Conservation (phyloP, 2,797 vertebrate species). For the Sebastiscus tertius region DNA sequence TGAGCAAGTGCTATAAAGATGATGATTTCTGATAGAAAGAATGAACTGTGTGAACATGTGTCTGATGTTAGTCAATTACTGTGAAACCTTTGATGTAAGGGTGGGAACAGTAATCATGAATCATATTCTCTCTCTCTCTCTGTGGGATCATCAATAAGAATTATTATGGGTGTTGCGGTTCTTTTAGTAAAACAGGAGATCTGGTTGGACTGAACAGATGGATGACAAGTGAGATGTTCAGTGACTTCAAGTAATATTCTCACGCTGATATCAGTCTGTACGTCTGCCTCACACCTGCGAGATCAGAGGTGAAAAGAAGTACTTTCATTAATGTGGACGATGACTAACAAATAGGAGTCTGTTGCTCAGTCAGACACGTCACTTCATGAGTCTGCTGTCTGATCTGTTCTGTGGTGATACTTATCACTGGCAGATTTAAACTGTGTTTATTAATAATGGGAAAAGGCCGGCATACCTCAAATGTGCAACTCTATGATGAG, state of each 20-base stretch:
- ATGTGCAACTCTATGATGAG: background rate
- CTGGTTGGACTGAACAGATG: background rate
- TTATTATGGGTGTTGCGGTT: background rate
- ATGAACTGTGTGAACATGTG: no score
- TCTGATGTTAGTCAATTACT: background rate
- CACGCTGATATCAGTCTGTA: background rate
- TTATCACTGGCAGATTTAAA: background rate
- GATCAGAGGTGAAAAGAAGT: background rate
- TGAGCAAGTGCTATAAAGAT: background rate
- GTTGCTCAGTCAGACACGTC: background rate
- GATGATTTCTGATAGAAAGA: background rate
- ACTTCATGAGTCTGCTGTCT: background rate
- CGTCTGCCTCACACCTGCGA: background rate
- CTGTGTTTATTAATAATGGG: background rate
- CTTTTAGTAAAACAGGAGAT: background rate
- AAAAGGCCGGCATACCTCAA: background rate
- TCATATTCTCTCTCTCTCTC: background rate
- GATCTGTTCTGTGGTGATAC: background rate
- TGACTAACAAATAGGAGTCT: background rate
- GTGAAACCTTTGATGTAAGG: constrained; percentile 8
- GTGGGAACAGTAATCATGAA: background rate
- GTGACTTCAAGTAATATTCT: background rate
- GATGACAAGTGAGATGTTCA: background rate
- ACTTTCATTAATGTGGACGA: background rate
- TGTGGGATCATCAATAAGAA: background rate